Conservation (phyloP, 2,113 vertebrate species). For the Perca flavescens region DNA sequence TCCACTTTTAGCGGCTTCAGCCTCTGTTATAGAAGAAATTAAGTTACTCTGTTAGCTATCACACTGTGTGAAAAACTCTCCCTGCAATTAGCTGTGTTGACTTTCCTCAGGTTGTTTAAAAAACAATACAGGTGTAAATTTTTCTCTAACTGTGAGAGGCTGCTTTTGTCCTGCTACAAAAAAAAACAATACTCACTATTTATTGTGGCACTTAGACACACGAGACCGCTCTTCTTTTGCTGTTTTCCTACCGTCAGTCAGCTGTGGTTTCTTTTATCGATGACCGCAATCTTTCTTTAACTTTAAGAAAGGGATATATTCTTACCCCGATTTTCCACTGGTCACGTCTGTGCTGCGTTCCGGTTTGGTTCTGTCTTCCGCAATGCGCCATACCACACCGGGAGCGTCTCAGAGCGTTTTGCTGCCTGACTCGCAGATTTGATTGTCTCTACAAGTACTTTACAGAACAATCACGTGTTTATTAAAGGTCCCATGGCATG, state of each 20-base stretch:
- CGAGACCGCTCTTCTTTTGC: neutral
- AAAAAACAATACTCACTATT: neutral
- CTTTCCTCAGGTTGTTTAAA: conserved; percentile 1
- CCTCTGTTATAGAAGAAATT: conserved; percentile 4
- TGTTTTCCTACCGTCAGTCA: neutral
- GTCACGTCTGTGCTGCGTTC: too few species aligned
- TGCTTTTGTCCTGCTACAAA: neutral
- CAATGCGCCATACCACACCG: too few species aligned
- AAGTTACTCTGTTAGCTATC: neutral
- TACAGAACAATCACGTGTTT: too few species aligned
- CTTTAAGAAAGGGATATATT: too few species aligned
- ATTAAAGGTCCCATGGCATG: too few species aligned
- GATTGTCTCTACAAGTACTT: too few species aligned
- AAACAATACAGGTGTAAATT: neutral
- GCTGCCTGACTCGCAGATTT: too few species aligned
- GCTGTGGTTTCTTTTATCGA: neutral
- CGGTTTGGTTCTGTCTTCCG: too few species aligned
- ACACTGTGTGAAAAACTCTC: neutral
- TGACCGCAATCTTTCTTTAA: neutral
- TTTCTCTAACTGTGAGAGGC: conserved; percentile 5
- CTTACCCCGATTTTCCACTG: too few species aligned
- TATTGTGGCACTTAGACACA: too few species aligned
- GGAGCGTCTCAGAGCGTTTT: too few species aligned
- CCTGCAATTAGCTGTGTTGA: conserved; percentile 7
- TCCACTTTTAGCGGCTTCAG: neutral